Percentiles rank a stretch among this genome's conserved stretches.
These are phyloP conservation scores for Cryptocephalus moraei DNA, from an alignment of 2,888 invertebrate species.

Conservation along the genomic window DNA sequence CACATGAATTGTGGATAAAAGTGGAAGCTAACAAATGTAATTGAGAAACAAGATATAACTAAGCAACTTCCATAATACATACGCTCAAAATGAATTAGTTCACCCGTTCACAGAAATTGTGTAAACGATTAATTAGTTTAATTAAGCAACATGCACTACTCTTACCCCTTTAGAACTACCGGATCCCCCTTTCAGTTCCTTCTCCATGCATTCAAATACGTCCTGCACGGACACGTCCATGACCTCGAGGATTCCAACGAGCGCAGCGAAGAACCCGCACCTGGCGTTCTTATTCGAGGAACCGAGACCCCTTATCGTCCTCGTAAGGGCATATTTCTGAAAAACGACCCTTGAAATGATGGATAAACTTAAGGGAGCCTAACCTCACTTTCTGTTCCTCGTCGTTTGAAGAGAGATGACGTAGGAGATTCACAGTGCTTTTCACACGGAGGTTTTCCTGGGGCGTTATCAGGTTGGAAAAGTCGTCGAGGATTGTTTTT, in stretches of 20 bases:
- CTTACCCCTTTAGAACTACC: slow-evolving; percentile 59
- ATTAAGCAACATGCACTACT: too few species aligned
- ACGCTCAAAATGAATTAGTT: too few species aligned
- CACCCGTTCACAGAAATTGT: too few species aligned
- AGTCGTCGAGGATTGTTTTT: background rate
- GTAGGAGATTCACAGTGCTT: background rate
- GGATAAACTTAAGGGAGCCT: background rate
- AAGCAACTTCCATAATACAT: too few species aligned
- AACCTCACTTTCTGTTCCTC: background rate
- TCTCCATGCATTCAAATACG: slow-evolving; percentile 49
- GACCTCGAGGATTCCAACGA: slow-evolving; percentile 50
- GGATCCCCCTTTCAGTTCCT: slow-evolving; percentile 51
- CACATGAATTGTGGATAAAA: too few species aligned
- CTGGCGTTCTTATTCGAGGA: slow-evolving; percentile 53
- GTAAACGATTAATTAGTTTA: too few species aligned
- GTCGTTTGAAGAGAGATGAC: background rate
- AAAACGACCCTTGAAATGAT: slow-evolving; percentile 2
- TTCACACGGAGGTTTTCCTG: background rate
- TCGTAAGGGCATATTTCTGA: slow-evolving; percentile 50
- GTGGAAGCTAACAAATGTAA: too few species aligned
- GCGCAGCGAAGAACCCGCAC: slow-evolving; percentile 57
- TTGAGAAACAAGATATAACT: too few species aligned
- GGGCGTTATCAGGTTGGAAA: background rate
- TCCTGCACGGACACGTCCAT: slow-evolving; percentile 42
- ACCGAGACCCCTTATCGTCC: slow-evolving; percentile 63